Percentiles rank a stretch among this genome's conserved stretches.
These are phyloP conservation scores for Baccha elongata DNA, from an alignment of 2,888 invertebrate species.

Conservation along the genomic window DNA sequence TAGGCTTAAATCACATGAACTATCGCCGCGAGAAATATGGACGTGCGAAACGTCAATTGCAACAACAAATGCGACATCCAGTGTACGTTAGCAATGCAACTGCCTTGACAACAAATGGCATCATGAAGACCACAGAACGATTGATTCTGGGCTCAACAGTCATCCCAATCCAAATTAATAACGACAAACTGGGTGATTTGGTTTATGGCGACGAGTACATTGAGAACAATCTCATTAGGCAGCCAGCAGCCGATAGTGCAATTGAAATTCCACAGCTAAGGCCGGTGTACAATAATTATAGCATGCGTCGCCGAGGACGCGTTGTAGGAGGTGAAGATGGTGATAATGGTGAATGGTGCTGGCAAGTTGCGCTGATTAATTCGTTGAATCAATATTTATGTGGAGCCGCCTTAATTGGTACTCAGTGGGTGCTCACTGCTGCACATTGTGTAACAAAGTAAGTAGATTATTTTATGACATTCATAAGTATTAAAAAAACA, in stretches of 20 bases:
- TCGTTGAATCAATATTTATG: conserved; percentile 96
- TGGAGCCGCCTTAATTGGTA: conserved; percentile 95
- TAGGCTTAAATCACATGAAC: conserved; percentile 32
- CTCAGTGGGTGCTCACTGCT: conserved; percentile 96
- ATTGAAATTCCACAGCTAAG: conserved; percentile 64
- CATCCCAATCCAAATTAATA: conserved; percentile 82
- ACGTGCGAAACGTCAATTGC: conserved; percentile 79
- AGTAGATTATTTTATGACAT: conserved; percentile 78
- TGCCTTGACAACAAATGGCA: conserved; percentile 48
- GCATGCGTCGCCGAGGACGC: conserved; percentile 77
- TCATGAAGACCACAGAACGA: conserved; percentile 80
- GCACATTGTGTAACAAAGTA: conserved; percentile 97
- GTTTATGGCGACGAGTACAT: conserved; percentile 78
- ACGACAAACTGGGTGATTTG: conserved; percentile 81
- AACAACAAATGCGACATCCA: conserved; percentile 76
- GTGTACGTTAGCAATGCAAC: conserved; percentile 35
- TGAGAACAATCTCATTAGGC: conserved; percentile 74
- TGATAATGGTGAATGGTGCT: conserved; percentile 96
- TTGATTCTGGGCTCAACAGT: conserved; percentile 81
- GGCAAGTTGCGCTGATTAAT: conserved; percentile 97
- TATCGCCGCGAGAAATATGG: conserved; percentile 75
- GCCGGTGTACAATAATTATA: conserved; percentile 74
- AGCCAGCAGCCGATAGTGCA: conserved; percentile 45
- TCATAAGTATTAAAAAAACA: too few species aligned
- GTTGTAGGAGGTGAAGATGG: conserved; percentile 97